Base-by-base conservation (phyloP, 2,888 invertebrate genomes). In the Dastarcus helophoroides region DNA sequence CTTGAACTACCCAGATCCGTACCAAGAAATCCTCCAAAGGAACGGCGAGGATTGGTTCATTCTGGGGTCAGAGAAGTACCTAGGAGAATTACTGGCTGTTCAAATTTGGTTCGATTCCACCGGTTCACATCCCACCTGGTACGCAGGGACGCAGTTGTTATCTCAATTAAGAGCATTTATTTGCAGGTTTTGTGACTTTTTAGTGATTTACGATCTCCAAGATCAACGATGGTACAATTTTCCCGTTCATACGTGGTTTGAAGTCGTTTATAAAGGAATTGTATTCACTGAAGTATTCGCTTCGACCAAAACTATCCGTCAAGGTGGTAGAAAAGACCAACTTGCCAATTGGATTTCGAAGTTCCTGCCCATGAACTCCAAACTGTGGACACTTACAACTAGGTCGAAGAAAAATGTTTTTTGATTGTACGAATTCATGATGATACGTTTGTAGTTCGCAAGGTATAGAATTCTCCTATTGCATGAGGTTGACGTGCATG, bases 1-100 rank as follows among this genome's bases (percentile, higher is more conserved):
- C 8, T 31, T 53, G 4, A 53, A 53, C 33, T 52, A 47, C 38
- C 53, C 53, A 1, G 53, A 53, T 36, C 51, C 51, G 1, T 40
- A 51, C 13, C 28, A 43, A 23, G 22, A 27, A 7, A 35, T 52
- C 11, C 29, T 53, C 4, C 48, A 48, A 38, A 44, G 32, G 24
- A 36, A 41, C 22, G 29, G 40, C 4, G 48, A 51, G 31, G 45
- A 48, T n/a, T 48, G 45, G 48, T 52, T 52, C 28, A 40, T 51
- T 5, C 13, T 52, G 14, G 49, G 47, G 4, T 49, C 51, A 3
- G 31, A 38, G 26, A 25, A 28, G 7, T 17, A 41, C 29, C 30
- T 53, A 23, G 53, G 51, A 1, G 42, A 40, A 12, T 28, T 52
- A n/a, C 26, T 30, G 16, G 44, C 42, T 30, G 37, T 51, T 8